phyloP scores from a whole-genome alignment of 2,888 invertebrate genomes.

The Ectemnius cavifrons region DNA sequence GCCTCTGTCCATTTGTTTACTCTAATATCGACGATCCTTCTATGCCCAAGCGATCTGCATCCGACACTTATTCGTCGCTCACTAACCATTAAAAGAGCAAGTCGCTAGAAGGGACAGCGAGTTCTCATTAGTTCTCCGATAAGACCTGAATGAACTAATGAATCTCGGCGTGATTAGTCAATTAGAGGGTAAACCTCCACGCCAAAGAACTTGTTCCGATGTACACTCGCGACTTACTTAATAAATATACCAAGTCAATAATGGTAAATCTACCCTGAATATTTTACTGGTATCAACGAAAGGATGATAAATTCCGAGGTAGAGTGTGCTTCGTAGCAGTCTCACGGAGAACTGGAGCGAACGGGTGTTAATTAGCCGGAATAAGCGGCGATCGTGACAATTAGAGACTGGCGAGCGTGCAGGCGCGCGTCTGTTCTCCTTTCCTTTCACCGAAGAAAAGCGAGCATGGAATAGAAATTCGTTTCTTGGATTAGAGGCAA shows the following conservation, averaged over 20 bases:
- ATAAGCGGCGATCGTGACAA: slow-evolving; percentile 57
- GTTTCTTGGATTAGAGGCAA: background rate
- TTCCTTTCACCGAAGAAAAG: slow-evolving; percentile 10
- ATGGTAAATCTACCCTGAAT: too few relatives aligned
- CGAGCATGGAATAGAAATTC: slow-evolving; percentile 30
- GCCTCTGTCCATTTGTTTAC: slow-evolving; percentile 24
- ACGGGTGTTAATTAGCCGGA: slow-evolving; percentile 59
- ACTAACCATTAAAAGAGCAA: too few relatives aligned
- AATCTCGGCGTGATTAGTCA: background rate
- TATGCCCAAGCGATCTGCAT: background rate
- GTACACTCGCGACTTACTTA: too few relatives aligned
- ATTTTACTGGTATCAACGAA: too few relatives aligned
- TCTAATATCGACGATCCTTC: slow-evolving; percentile 16
- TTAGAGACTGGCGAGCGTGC: slow-evolving; percentile 35
- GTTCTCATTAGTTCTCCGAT: background rate
- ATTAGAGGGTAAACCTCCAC: background rate
- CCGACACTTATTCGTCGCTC: background rate
- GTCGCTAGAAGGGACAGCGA: background rate
- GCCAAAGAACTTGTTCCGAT: too few relatives aligned
- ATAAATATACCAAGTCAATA: too few relatives aligned
- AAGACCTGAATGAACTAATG: background rate
- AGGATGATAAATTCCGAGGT: background rate
- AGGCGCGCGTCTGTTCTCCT: slow-evolving; percentile 7
- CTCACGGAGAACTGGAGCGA: slow-evolving; percentile 34
- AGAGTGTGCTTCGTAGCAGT: slow-evolving; percentile 19